Conservation (phyloP, 2,888 invertebrate species). For the Sesia bembeciformis region DNA sequence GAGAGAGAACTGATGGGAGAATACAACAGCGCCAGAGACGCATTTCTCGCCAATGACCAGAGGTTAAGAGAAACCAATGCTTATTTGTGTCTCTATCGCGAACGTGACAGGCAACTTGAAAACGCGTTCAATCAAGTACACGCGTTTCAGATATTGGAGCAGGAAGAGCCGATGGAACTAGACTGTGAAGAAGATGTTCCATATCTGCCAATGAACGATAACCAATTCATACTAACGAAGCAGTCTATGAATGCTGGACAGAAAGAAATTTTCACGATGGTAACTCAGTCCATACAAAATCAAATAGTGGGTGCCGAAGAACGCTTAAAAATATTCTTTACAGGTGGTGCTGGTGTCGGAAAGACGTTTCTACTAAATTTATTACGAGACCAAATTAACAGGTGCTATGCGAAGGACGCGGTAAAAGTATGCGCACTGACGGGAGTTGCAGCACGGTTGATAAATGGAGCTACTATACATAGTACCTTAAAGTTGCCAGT, state of each 20-base stretch:
- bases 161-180: slow-evolving; percentile 9
- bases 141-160: too few relatives aligned
- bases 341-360: too few relatives aligned
- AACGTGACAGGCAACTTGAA: slow-evolving; percentile 18
- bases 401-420: too few relatives aligned
- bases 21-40: slow-evolving; percentile 13
- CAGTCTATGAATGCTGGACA: slow-evolving; percentile 8
- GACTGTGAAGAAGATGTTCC: slow-evolving; percentile 9
- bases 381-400: too few relatives aligned
- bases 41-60: slow-evolving; percentile 13
- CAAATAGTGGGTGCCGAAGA: slow-evolving; percentile 10
- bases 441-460: too few relatives aligned
- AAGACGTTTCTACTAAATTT: too few relatives aligned
- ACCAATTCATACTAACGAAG: slow-evolving; percentile 10
- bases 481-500: too few relatives aligned
- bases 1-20: slow-evolving; percentile 17
- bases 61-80: slow-evolving; percentile 8
- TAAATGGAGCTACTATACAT: too few relatives aligned
- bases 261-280: too few relatives aligned
- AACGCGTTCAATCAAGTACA: slow-evolving; percentile 22
- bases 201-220: too few relatives aligned
- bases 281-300: slow-evolving; percentile 11
- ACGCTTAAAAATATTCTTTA: slow-evolving; percentile 5
- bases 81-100: slow-evolving; percentile 10
- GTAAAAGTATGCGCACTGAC: too few relatives aligned